phyloP scores from a whole-genome alignment of 2,113 vertebrate genomes.

The Cephalopterus ornatus region DNA sequence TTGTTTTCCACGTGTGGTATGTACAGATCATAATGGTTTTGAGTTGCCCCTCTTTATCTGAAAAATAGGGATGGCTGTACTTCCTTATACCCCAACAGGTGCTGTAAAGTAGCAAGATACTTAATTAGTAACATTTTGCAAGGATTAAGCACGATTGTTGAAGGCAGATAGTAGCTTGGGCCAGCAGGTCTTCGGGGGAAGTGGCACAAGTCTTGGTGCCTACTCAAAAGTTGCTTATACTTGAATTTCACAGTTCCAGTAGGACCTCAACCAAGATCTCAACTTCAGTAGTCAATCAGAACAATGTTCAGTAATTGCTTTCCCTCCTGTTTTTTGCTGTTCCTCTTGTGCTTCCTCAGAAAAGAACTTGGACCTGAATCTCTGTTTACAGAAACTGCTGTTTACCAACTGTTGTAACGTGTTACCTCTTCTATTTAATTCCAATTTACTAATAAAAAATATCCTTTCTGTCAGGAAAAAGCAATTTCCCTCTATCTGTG shows the following conservation, averaged over 20 bases:
- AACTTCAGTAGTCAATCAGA: background rate
- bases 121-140: background rate
- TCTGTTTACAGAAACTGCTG: background rate
- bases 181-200: background rate
- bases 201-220: background rate
- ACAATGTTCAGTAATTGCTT: background rate
- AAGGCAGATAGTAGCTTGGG: background rate
- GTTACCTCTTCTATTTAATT: constrained; percentile 27
- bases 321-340: background rate
- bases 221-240: background rate
- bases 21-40: background rate
- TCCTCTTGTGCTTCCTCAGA: background rate
- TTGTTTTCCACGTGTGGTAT: background rate
- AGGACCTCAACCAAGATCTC: background rate
- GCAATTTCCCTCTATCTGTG: constrained; percentile 51
- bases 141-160: background rate
- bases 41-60: background rate
- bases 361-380: background rate
- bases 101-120: background rate
- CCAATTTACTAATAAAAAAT: constrained; percentile 57
- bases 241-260: background rate
- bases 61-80: background rate
- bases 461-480: constrained; percentile 66
- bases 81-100: background rate
- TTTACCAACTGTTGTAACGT: constrained; percentile 25